Evolutionary conservation across 1,140 invertebrate genomes (phyloP), one percentile per base, ranked within the genome.

Genomic region (Agrilus planipennis): DNA sequence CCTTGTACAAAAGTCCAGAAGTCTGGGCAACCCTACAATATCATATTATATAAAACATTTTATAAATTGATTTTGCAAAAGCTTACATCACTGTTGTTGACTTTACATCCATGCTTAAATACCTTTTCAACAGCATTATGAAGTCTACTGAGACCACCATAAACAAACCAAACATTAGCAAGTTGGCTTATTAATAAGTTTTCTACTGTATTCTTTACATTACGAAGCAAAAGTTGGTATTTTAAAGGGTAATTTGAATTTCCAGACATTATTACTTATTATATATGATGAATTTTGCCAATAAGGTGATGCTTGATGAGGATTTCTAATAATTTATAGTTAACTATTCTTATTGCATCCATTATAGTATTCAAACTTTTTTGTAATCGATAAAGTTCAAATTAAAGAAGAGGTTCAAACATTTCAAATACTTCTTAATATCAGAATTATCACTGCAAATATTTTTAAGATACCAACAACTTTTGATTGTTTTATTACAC

Each of bases 111-210:
- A 57, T 80, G 75, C 44, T 67, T 71, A 39, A 80, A 71, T 46
- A 81, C 77, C 37, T 63, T 68, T 42, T 77, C 73, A 30, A 80
- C 61, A 34, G 68, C 62, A 49, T 54, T 64, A 49, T 76, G 70
- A 7, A 80, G 53, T 31, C 76, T 57, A 48, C 71, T 70, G 12
- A 80, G 54, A 4, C 77, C 76, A 20, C 77, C 77, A 57, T 78
- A 79, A 31, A 76, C 69, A 48, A 71, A 71, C 77, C 77, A 81
- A 9, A 79, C 72, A 59, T 79, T 77, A 17, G 67, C 64, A 19
- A 69, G 64, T 48, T 72, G 70, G 39, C 67, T 71, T 14, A 71
- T 68, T 30, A 79, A 52, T 22, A 80, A 56, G n/a, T 75, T 72
- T 58, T 80, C 77, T 16, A 76, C 73, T 0, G 75, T 77, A 0